A percentile compares a stretch with the other conserved stretches of the same genome.
phyloP scores from a whole-genome alignment of 2,888 invertebrate genomes.

The Oeneis ivallda region DNA sequence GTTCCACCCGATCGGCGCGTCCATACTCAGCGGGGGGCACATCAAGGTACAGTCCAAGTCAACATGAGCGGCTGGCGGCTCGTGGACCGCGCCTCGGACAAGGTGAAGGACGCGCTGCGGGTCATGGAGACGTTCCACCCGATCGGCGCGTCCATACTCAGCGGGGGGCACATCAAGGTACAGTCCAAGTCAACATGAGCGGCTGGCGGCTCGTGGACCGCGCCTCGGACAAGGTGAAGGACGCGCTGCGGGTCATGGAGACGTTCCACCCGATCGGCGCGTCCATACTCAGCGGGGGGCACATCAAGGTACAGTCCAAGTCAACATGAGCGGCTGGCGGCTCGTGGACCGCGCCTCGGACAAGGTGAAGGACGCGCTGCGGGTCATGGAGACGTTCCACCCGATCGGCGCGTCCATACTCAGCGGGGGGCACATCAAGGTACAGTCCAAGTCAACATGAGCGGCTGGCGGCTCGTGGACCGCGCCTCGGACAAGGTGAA shows the following conservation, averaged over 20 bases:
- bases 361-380: slow-evolving; percentile 87
- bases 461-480: slow-evolving; percentile 95
- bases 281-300: slow-evolving; percentile 85
- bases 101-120: slow-evolving; percentile 87
- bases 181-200: slow-evolving; percentile 94
- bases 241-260: slow-evolving; percentile 91
- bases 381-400: slow-evolving; percentile 94
- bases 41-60: slow-evolving; percentile 84
- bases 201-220: slow-evolving; percentile 94
- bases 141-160: slow-evolving; percentile 89
- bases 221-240: slow-evolving; percentile 87
- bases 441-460: slow-evolving; percentile 92
- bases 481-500: slow-evolving; percentile 88
- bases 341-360: slow-evolving; percentile 91
- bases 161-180: slow-evolving; percentile 80
- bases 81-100: slow-evolving; percentile 89
- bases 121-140: slow-evolving; percentile 95
- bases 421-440: slow-evolving; percentile 81
- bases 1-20: slow-evolving; percentile 92
- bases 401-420: slow-evolving; percentile 90
- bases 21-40: slow-evolving; percentile 85
- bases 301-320: slow-evolving; percentile 82
- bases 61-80: slow-evolving; percentile 97
- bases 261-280: slow-evolving; percentile 93
- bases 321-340: slow-evolving; percentile 97